A percentile compares a stretch with the other conserved stretches of the same genome.
These are phyloP conservation scores for Eristalinus sepulchralis DNA, from an alignment of 2,888 invertebrate genomes.

Conservation along the genomic window DNA sequence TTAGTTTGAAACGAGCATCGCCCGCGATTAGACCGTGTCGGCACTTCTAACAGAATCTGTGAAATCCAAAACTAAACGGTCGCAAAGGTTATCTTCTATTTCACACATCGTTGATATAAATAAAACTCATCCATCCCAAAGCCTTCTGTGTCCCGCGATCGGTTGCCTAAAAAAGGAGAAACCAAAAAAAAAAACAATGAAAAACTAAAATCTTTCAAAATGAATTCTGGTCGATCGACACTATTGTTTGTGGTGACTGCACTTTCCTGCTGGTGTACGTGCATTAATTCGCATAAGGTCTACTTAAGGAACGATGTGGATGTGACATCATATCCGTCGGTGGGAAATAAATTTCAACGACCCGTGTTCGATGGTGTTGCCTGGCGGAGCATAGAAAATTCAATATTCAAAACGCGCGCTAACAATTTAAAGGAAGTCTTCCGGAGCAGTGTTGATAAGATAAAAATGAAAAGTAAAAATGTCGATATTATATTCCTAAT, in stretches of 20 bases:
- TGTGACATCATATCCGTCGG: constrained; percentile 62
- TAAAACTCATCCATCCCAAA: background rate
- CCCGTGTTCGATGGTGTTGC: constrained; percentile 57
- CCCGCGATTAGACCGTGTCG: constrained; percentile 29
- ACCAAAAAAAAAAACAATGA: constrained; percentile 21
- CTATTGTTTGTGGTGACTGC: constrained; percentile 4
- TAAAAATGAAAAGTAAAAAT: constrained; percentile 80
- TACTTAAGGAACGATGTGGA: constrained; percentile 52
- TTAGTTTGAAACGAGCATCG: constrained; percentile 41
- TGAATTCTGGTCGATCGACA: constrained; percentile 9
- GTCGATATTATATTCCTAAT: constrained; percentile 86
- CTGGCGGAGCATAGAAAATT: constrained; percentile 56
- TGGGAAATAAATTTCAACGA: constrained; percentile 63
- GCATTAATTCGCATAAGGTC: constrained; percentile 4
- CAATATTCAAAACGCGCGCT: constrained; percentile 44
- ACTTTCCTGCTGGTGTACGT: background rate
- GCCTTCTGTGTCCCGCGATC: background rate
- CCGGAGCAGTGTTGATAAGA: constrained; percentile 82
- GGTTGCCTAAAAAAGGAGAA: constrained; percentile 1
- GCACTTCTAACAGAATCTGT: background rate
- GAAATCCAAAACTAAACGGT: constrained; percentile 8
- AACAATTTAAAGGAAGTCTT: constrained; percentile 75
- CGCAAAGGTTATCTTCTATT: constrained; percentile 55
- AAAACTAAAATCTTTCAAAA: constrained; percentile 16
- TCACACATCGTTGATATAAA: background rate